Evolutionary conservation across 2,888 invertebrate genomes (phyloP).

Genomic region (Heliconius ismenius): DNA sequence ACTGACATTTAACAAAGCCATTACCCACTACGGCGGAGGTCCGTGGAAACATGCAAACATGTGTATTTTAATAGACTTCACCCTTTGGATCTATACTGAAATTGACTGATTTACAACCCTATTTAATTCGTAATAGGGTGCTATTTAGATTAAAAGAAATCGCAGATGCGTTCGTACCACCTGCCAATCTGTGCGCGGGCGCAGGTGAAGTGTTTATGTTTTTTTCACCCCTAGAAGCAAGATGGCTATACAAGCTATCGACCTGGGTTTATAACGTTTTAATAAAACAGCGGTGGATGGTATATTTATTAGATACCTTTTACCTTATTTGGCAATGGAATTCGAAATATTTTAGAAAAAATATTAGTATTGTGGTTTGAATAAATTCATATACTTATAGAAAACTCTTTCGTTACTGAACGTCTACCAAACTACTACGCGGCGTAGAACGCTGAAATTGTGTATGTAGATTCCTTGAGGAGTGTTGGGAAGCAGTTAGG

Average conservation of each 20-base stretch:
- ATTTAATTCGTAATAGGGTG: conserved; percentile 18
- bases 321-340: neutral
- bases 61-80: conserved; percentile 32
- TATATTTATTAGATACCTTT: conserved; percentile 27
- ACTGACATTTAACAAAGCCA: conserved; percentile 32
- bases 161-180: conserved; percentile 71
- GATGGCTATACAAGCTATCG: conserved; percentile 38
- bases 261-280: conserved; percentile 34
- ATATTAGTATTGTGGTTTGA: neutral
- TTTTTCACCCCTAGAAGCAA: conserved; percentile 53
- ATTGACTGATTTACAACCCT: conserved; percentile 29
- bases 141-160: conserved; percentile 22
- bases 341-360: neutral
- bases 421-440: too few relatives aligned
- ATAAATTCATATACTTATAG: neutral
- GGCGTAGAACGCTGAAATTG: neutral
- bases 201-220: conserved; percentile 76
- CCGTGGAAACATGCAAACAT: conserved; percentile 29
- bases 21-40: conserved; percentile 31
- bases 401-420: too few relatives aligned
- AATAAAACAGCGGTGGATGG: conserved; percentile 27
- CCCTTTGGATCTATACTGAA: conserved; percentile 12
- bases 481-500: too few relatives aligned
- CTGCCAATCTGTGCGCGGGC: conserved; percentile 76
- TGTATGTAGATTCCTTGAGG: too few relatives aligned